Percentiles rank a stretch among this genome's conserved stretches.
Conservation (phyloP, 23 tunicate genomes). For the Styela plicata region DNA sequence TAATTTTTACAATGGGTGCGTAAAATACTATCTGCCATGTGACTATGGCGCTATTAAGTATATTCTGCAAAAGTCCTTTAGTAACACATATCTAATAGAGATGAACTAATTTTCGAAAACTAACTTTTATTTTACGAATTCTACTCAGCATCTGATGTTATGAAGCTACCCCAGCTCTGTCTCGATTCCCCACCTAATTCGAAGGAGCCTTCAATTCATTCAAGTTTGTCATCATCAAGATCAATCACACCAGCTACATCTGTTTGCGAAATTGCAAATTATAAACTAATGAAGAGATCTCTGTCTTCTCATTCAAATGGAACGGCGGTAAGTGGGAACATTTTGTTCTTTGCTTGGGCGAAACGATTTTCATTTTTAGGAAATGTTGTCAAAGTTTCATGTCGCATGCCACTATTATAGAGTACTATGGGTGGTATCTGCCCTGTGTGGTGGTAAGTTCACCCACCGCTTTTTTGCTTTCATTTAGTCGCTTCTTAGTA, state of each 20-base stretch:
- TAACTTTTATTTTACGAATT: no score
- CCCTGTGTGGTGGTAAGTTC: no score
- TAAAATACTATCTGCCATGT: no score
- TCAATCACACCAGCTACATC: constrained; percentile 68
- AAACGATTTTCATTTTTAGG: neutral
- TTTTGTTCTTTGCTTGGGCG: neutral
- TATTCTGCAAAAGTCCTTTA: no score
- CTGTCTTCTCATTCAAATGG: constrained; percentile 23
- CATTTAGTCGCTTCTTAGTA: no score
- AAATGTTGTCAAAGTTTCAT: neutral
- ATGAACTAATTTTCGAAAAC: no score
- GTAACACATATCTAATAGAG: no score
- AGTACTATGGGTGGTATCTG: no score
- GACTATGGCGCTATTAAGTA: no score
- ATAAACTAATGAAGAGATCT: constrained; percentile 18
- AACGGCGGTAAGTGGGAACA: constrained; percentile 9
- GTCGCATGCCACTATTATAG: no score
- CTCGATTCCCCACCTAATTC: constrained; percentile 66
- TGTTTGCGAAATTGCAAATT: constrained; percentile 45
- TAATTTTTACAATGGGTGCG: no score
- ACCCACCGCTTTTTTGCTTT: no score
- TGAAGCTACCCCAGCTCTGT: constrained; percentile 75
- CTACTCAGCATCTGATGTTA: constrained; percentile 30
- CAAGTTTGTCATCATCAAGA: constrained; percentile 70
- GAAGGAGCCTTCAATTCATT: constrained; percentile 24